Evolutionary conservation across 2,888 invertebrate genomes (phyloP).

Genomic region (Acronicta leporina): DNA sequence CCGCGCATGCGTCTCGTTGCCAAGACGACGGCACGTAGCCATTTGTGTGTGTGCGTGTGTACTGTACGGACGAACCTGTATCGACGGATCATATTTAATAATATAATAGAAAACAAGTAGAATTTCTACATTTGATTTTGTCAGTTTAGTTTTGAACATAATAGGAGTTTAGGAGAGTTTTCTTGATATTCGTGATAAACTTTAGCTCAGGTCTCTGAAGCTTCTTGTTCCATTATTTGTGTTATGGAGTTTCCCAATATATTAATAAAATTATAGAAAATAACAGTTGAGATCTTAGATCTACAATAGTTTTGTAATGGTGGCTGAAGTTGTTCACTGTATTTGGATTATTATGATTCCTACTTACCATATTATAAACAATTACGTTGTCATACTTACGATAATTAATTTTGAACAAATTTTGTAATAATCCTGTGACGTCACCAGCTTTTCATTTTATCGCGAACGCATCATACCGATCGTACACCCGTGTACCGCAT

Average conservation of each 20-base stretch:
- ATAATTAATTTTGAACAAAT: slow-evolving; percentile 25
- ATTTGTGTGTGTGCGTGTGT: slow-evolving; percentile 71
- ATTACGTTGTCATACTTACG: slow-evolving; percentile 28
- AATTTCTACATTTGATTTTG: slow-evolving; percentile 56
- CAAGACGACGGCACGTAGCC: slow-evolving; percentile 90
- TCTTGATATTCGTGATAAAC: neutral
- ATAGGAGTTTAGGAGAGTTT: slow-evolving; percentile 5
- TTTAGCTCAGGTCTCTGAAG: neutral
- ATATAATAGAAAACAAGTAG: slow-evolving; percentile 59
- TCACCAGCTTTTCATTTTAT: slow-evolving; percentile 64
- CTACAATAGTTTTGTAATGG: neutral
- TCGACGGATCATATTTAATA: slow-evolving; percentile 55
- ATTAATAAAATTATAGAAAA: neutral
- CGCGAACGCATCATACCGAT: slow-evolving; percentile 60
- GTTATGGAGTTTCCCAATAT: neutral
- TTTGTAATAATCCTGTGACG: slow-evolving; percentile 64
- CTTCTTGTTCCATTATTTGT: slow-evolving; percentile 11
- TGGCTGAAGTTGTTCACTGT: neutral
- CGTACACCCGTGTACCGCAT: slow-evolving; percentile 67
- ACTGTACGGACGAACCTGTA: slow-evolving; percentile 40
- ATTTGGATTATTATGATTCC: neutral
- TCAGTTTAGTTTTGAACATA: slow-evolving; percentile 30
- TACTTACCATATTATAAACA: slow-evolving; percentile 19
- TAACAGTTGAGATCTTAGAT: neutral
- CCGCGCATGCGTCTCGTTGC: slow-evolving; percentile 89